Evolutionary conservation across 2,797 vertebrate genomes (phyloP).

Genomic region (Mionectes olivaceus): DNA sequence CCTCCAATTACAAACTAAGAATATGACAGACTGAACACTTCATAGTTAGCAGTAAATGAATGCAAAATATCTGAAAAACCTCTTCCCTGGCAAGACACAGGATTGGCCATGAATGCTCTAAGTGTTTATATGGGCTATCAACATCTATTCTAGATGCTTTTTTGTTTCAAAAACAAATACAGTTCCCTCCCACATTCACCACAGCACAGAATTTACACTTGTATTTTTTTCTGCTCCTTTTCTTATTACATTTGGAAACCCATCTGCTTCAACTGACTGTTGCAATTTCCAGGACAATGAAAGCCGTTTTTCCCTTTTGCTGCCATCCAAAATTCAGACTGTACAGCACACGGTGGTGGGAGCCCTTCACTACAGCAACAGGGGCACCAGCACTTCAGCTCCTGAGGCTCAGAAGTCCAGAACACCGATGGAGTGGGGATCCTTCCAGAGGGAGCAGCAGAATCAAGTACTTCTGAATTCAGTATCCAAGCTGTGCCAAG

Average conservation of each 20-base stretch:
- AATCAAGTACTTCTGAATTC: neutral
- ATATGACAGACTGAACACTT: neutral
- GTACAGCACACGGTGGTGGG: rapidly evolving
- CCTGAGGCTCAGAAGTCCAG: neutral
- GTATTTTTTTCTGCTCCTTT: neutral
- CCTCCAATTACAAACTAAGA: neutral
- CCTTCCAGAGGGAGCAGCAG: neutral
- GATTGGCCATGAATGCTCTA: neutral
- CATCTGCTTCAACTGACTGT: neutral
- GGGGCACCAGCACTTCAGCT: neutral
- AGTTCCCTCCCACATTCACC: neutral
- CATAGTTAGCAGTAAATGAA: neutral
- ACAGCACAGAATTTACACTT: neutral
- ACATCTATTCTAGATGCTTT: neutral
- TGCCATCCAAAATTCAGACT: neutral
- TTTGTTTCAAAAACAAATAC: neutral
- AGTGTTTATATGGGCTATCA: neutral
- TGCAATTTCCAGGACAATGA: neutral
- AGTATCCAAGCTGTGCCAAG: neutral
- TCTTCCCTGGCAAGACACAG: neutral
- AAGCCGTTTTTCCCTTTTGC: neutral
- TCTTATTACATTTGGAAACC: neutral
- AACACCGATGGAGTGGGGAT: rapidly evolving
- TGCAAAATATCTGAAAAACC: neutral
- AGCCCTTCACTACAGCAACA: neutral